Conservation (phyloP, 2,888 invertebrate genomes). For the Pollenia amentaria region DNA sequence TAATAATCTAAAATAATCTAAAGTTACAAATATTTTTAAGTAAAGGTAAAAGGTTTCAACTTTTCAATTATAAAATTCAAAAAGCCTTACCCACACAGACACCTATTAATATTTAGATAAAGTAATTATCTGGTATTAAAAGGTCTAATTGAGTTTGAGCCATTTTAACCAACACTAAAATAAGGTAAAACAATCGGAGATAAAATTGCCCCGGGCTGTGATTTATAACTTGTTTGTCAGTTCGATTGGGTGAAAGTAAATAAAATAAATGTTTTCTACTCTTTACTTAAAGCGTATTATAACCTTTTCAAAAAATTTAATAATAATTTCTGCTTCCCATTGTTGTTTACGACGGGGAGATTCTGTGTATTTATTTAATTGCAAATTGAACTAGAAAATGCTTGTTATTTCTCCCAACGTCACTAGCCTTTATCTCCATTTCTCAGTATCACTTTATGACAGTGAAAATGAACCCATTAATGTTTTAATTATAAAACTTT, state of each 20-base stretch:
- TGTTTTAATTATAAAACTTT: conserved; percentile 23
- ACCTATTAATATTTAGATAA: background rate
- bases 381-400: conserved; percentile 22
- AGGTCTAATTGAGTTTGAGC: background rate
- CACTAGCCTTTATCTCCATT: conserved; percentile 23
- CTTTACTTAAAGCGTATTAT: background rate
- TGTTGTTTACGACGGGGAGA: too few relatives aligned
- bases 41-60: too few relatives aligned
- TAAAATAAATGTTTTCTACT: background rate
- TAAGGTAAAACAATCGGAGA: background rate
- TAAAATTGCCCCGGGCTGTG: background rate
- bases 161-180: background rate
- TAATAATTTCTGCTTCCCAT: background rate
- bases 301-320: background rate
- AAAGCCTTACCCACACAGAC: background rate
- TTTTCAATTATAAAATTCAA: conserved; percentile 1
- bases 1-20: too few relatives aligned
- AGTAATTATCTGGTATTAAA: background rate
- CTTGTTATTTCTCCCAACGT: conserved; percentile 13
- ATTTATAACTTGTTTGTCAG: background rate
- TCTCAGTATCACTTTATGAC: background rate
- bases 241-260: too few relatives aligned
- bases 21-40: too few relatives aligned
- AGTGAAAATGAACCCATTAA: conserved; percentile 5
- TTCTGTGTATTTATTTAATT: background rate